phyloP scores from a whole-genome alignment of 23 tunicate species.

The Trididemnum nubilum region DNA sequence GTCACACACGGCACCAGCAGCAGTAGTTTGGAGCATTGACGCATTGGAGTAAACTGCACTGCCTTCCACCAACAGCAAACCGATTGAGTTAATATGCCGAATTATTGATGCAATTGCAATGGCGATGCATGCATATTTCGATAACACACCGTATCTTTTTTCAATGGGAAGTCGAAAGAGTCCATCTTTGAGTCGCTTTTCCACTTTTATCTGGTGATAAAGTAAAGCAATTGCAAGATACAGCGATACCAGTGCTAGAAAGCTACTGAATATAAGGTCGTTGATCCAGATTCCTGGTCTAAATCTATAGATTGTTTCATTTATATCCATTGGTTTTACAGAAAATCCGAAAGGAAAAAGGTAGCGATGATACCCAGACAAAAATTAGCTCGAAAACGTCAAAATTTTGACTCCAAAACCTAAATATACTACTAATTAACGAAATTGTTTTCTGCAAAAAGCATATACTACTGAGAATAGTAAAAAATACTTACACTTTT shows the following conservation, averaged over 20 bases:
- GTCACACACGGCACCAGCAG: neutral
- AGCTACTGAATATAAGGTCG: neutral
- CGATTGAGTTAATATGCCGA: neutral
- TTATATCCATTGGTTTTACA: neutral
- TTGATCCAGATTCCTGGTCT: neutral
- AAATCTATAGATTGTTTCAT: neutral
- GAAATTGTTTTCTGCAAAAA: too few relatives aligned
- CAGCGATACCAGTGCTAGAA: neutral
- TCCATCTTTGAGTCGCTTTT: neutral
- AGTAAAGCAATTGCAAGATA: neutral
- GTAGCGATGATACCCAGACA: too few relatives aligned
- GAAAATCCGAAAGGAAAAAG: too few relatives aligned
- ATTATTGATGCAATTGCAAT: neutral
- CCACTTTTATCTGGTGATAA: neutral
- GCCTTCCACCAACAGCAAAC: neutral
- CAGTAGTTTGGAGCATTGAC: neutral
- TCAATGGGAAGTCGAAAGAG: neutral
- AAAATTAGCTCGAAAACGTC: too few relatives aligned
- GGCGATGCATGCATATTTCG: neutral
- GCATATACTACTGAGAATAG: too few relatives aligned
- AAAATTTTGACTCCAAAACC: too few relatives aligned
- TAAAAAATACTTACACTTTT: too few relatives aligned
- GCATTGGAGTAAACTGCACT: neutral
- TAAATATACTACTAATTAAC: too few relatives aligned
- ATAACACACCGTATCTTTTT: neutral